Percentiles rank a stretch among this genome's conserved stretches.
phyloP scores from a whole-genome alignment of 2,797 vertebrate species.

The Tenualosa thibaudeaui region DNA sequence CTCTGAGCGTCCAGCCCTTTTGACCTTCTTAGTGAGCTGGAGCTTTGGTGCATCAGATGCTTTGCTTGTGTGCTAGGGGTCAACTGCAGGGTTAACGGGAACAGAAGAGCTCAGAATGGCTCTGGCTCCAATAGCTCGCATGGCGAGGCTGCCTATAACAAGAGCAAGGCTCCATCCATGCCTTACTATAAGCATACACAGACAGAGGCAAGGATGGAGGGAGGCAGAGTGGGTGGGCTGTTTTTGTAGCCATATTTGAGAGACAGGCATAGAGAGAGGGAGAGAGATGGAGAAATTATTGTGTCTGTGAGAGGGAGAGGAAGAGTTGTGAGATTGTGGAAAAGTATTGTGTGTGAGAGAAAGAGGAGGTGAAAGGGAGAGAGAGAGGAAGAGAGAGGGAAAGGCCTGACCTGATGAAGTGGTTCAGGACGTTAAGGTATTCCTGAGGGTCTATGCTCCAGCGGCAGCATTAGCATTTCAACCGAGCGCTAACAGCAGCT shows the following conservation, averaged over 20 bases:
- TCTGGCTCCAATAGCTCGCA: neutral
- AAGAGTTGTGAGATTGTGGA: too few relatives aligned
- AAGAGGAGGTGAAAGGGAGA: neutral
- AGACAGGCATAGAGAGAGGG: too few relatives aligned
- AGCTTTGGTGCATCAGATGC: neutral
- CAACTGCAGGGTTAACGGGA: constrained; percentile 9
- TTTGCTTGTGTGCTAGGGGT: neutral
- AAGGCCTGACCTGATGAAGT: neutral
- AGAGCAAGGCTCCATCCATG: neutral
- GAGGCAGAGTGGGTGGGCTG: neutral
- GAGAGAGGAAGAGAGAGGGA: neutral
- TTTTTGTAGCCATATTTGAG: too few relatives aligned
- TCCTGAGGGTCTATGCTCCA: constrained; percentile 48
- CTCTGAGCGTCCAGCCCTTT: neutral
- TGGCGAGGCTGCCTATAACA: neutral
- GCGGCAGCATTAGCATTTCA: constrained; percentile 31
- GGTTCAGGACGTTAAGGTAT: neutral
- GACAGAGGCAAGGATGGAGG: neutral
- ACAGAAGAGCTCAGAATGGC: neutral
- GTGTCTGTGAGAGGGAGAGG: neutral
- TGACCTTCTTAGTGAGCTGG: neutral
- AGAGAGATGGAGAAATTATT: neutral
- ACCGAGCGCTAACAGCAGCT: constrained; percentile 41
- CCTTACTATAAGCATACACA: neutral
- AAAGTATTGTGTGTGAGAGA: neutral